phyloP scores from a whole-genome alignment of 2,113 vertebrate species.

The Zonotrichia leucophrys region DNA sequence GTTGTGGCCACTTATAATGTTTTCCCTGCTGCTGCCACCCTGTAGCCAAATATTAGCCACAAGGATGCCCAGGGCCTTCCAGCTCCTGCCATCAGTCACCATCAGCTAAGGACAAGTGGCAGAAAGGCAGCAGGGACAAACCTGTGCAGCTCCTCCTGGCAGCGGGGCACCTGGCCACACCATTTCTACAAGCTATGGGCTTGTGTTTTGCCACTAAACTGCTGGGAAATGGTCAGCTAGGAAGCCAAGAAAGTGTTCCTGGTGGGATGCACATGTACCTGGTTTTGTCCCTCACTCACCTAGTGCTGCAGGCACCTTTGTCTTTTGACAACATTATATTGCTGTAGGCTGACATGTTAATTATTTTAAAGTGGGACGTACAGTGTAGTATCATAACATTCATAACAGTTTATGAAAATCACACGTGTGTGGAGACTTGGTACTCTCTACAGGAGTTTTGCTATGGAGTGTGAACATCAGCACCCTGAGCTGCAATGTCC shows the following conservation, averaged over 20 bases:
- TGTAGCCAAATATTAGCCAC: background rate
- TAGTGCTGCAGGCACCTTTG: background rate
- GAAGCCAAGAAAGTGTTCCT: background rate
- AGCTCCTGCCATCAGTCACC: background rate
- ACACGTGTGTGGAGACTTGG: background rate
- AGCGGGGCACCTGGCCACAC: accelerated
- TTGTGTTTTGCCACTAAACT: background rate
- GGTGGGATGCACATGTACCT: background rate
- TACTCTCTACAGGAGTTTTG: background rate
- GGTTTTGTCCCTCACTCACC: background rate
- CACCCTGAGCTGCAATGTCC: background rate
- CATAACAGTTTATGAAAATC: background rate
- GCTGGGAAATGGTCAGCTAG: background rate
- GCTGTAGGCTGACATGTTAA: background rate
- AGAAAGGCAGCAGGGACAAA: background rate
- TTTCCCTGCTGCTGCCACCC: background rate
- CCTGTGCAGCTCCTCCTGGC: background rate
- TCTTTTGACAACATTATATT: background rate
- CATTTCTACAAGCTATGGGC: background rate
- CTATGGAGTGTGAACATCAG: background rate
- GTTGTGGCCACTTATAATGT: background rate
- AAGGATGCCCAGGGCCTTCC: background rate
- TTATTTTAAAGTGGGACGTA: background rate
- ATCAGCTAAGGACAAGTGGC: background rate
- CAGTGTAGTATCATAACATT: background rate